phyloP scores from a whole-genome alignment of 2,113 vertebrate genomes.

The Eleginops maclovinus region DNA sequence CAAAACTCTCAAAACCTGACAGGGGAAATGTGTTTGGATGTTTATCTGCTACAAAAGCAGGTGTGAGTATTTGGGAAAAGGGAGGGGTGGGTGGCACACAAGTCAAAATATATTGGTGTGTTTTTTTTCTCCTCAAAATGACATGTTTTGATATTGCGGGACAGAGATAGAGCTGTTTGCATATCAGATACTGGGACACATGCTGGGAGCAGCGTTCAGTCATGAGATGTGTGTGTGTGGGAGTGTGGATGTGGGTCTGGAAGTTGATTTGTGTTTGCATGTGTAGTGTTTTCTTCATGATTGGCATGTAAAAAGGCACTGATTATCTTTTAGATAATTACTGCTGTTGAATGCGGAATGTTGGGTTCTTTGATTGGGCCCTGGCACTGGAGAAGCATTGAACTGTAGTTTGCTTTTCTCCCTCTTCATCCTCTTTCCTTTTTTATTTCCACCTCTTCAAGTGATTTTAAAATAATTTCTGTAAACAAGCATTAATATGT shows the following conservation, averaged over 20 bases:
- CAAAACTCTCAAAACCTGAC: neutral
- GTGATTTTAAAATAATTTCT: neutral
- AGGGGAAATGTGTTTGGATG: constrained; percentile 27
- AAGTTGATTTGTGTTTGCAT: constrained; percentile 26
- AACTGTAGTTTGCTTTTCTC: constrained; percentile 24
- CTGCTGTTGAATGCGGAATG: constrained; percentile 32
- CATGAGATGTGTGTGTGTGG: constrained; percentile 30
- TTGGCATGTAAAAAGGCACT: constrained; percentile 61
- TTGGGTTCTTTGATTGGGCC: constrained; percentile 49
- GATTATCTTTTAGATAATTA: constrained; percentile 69
- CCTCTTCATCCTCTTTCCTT: neutral
- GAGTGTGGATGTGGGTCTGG: constrained; percentile 16
- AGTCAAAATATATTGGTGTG: constrained; percentile 2
- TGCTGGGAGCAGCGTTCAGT: constrained; percentile 45
- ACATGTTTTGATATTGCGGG: constrained; percentile 55
- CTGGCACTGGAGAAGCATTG: constrained; percentile 26
- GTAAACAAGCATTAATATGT: neutral
- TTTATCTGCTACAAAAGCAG: constrained; percentile 36
- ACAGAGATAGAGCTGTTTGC: constrained; percentile 36
- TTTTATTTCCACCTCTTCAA: constrained; percentile 28
- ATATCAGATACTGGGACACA: constrained; percentile 49
- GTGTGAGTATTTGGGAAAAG: constrained; percentile 39
- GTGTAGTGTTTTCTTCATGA: constrained; percentile 33
- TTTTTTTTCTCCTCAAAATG: constrained; percentile 49
- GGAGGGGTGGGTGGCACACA: neutral